Percentiles rank a stretch among this genome's conserved stretches.
Evolutionary conservation across 1,140 invertebrate species (phyloP).

Genomic region (Trachymyrmex septentrionalis): DNA sequence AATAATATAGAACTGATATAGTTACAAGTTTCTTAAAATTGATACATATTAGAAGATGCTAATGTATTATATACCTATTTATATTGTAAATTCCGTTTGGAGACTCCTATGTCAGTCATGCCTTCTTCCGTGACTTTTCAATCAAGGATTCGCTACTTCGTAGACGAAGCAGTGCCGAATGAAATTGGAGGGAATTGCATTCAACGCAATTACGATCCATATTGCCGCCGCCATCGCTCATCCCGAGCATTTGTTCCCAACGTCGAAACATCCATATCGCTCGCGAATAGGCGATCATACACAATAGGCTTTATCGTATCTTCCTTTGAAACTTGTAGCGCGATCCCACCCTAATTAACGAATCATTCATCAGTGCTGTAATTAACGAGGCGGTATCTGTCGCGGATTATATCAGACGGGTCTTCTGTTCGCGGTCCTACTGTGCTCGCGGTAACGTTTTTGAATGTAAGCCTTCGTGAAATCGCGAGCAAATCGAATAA

Average conservation of each 20-base stretch:
- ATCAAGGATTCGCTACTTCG: not conserved
- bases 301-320: conserved; percentile 82
- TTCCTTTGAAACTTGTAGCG: conserved; percentile 81
- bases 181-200: conserved; percentile 67
- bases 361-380: conserved; percentile 84
- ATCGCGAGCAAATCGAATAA: conserved; percentile 41
- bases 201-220: conserved; percentile 73
- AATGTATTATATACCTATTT: not conserved
- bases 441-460: conserved; percentile 64
- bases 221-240: conserved; percentile 69
- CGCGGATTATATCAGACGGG: conserved; percentile 74
- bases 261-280: conserved; percentile 75
- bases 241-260: conserved; percentile 74
- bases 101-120: not conserved
- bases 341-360: conserved; percentile 85
- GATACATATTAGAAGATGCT: not conserved
- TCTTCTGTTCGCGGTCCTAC: conserved; percentile 66
- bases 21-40: not conserved
- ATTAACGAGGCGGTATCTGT: conserved; percentile 83
- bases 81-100: conserved; percentile 8
- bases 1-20: not conserved
- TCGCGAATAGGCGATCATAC: conserved; percentile 80
- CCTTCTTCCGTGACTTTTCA: conserved; percentile 24
- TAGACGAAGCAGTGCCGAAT: conserved; percentile 16
- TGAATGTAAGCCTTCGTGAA: conserved; percentile 61